phyloP scores from a whole-genome alignment of 2,113 vertebrate species.

The Alethe castanea region DNA sequence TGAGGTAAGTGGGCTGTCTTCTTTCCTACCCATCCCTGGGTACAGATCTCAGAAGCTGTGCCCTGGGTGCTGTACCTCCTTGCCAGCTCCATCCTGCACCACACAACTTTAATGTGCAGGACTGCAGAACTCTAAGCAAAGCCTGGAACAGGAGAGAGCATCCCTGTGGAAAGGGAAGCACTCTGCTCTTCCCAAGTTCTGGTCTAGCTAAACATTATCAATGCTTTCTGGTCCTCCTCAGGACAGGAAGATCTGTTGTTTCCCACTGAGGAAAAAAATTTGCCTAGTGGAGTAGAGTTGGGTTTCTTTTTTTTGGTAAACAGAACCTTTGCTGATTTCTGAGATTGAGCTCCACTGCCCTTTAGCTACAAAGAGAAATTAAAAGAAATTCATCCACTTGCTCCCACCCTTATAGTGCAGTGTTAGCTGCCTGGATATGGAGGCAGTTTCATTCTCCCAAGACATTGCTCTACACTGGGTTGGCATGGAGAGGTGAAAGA shows the following conservation, averaged over 20 bases:
- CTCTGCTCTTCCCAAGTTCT: constrained; percentile 58
- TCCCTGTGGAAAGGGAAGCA: constrained; percentile 24
- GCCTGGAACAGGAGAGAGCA: constrained; percentile 41
- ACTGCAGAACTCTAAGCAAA: constrained; percentile 46
- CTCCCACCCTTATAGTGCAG: constrained; percentile 23
- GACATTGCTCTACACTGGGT: neutral
- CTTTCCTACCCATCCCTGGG: constrained; percentile 57
- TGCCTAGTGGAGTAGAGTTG: constrained; percentile 17
- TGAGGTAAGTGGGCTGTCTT: constrained; percentile 58
- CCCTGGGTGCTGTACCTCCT: constrained; percentile 45
- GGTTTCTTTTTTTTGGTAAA: constrained; percentile 69
- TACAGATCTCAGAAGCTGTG: constrained; percentile 35
- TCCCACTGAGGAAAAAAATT: neutral
- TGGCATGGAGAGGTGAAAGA: neutral
- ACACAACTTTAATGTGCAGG: constrained; percentile 23
- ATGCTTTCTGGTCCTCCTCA: constrained; percentile 12
- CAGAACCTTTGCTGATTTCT: constrained; percentile 43
- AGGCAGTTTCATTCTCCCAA: constrained; percentile 13
- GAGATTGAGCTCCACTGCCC: constrained; percentile 44
- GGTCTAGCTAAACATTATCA: constrained; percentile 7
- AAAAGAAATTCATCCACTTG: constrained; percentile 41
- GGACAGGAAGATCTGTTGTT: constrained; percentile 3
- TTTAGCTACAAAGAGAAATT: constrained; percentile 47
- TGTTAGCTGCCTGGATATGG: constrained; percentile 34
- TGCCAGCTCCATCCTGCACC: constrained; percentile 46